Evolutionary conservation across 2,113 vertebrate genomes (phyloP), one percentile per base, ranked within the genome.

Genomic region (Pelusios castaneus): DNA sequence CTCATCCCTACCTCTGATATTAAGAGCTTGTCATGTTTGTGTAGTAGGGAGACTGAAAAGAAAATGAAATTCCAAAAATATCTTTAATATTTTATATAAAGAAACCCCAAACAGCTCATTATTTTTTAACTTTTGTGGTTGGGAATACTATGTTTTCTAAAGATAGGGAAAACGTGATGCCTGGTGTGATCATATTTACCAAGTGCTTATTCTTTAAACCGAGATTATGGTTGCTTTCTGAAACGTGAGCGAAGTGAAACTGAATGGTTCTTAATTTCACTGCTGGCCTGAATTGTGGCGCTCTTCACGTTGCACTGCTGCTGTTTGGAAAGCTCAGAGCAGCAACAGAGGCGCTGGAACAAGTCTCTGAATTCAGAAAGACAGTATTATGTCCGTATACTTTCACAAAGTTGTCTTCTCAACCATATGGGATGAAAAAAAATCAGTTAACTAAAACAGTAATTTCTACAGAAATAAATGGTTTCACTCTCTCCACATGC

Each of bases 131-230:
- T 92, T 96, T 85, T 93, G 92, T 88, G 89, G 95, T 87, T 93
- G 92, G 89, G 91, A 95, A 70, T 93, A 89, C 86, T 93, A 43
- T 95, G 1, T 0, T 91, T 51, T 51, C 88, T 86, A 94, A 95
- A 85, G 84, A 91, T 95, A 96, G 80, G 79, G 91, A 89, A 95
- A 95, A 95, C 82, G 84, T 95, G 76, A 85, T 0, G 34, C 52
- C 55, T 41, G 88, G 77, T 95, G 52, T 54, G 91, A 95, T 96
- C 93, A 80, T 82, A 85, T 96, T n/a, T 95, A 90, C 84, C 89
- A 92, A 97, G 91, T 95, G 86, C 83, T 31, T 90, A 11, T 91
- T 97, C 89, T 93, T 80, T 90, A 95, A 90, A 24, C 0, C 2
- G 67, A 92, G 87, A 27, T 75, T 12, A 6, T 47, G 77, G 7